Percentiles rank a stretch among this genome's conserved stretches.
Conservation (phyloP, 2,797 vertebrate species). For the Alosa sapidissima region DNA sequence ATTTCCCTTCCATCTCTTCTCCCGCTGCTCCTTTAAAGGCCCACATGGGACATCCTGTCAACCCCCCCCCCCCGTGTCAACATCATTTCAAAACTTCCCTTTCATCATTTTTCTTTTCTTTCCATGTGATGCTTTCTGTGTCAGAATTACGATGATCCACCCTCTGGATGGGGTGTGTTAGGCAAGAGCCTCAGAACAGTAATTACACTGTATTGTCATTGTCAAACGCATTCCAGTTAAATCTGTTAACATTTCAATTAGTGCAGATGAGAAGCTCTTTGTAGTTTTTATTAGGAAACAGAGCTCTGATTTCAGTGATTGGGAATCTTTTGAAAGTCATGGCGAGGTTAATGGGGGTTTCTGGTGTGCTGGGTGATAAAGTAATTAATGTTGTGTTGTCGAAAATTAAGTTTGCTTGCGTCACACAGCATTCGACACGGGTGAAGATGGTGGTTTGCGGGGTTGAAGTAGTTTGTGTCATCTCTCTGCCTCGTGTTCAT, state of each 20-base stretch:
- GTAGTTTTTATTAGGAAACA: neutral
- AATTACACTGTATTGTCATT: conserved; percentile 19
- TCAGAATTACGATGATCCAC: neutral
- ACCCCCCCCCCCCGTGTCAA: neutral
- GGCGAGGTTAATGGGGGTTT: conserved; percentile 1
- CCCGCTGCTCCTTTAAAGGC: neutral
- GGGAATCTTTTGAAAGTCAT: conserved; percentile 12
- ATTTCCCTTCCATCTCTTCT: neutral
- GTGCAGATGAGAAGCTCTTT: neutral
- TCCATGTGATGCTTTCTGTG: neutral
- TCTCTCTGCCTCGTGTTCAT: neutral
- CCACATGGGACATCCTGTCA: conserved; percentile 7
- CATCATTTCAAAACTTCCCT: conserved; percentile 19
- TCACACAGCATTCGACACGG: neutral
- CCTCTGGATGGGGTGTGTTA: neutral
- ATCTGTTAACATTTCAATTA: conserved; percentile 18
- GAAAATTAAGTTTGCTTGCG: neutral
- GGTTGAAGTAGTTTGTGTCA: neutral
- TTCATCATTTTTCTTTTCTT: neutral
- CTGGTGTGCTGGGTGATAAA: neutral
- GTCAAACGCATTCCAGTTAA: conserved; percentile 1
- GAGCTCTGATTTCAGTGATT: conserved; percentile 14
- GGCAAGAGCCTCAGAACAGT: neutral
- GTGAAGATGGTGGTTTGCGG: neutral
- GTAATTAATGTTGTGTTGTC: neutral